Evolutionary conservation across 2,797 vertebrate species (phyloP).

Genomic region (Tiaroga cobitis): DNA sequence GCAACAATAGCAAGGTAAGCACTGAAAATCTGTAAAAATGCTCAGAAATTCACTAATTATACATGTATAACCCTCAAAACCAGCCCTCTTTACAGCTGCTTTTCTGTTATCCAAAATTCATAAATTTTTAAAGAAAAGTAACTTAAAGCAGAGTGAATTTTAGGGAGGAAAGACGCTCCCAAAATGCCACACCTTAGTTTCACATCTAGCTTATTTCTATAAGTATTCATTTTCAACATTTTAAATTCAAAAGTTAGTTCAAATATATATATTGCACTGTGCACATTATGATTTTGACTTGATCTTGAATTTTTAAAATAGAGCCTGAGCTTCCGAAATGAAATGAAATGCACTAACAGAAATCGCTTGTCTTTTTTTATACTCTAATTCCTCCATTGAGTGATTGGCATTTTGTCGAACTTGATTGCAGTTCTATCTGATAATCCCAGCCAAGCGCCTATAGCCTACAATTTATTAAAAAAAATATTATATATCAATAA

Average conservation of each 20-base stretch:
- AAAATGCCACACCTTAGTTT: not conserved
- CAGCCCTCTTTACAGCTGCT: not conserved
- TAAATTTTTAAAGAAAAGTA: not conserved
- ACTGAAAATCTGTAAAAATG: not conserved
- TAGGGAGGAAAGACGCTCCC: not conserved
- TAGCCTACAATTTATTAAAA: not conserved
- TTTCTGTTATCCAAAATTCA: not conserved
- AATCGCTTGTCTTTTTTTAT: not conserved
- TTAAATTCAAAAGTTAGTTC: not conserved
- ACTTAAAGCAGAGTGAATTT: conserved; percentile 1
- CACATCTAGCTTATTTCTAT: not conserved
- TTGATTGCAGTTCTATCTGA: not conserved
- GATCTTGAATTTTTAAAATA: not conserved
- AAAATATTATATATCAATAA: not conserved
- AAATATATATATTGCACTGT: too few relatives aligned
- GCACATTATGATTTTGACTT: not conserved
- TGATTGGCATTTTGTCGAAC: not conserved
- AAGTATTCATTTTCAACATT: not conserved
- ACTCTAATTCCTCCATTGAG: too few relatives aligned
- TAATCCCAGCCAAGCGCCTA: not conserved
- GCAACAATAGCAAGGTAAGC: conserved; percentile 51
- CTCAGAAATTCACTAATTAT: not conserved
- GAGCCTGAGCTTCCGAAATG: not conserved
- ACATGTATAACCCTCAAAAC: not conserved
- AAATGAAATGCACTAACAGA: not conserved